Base-by-base conservation (phyloP, 2,113 vertebrate species). In the Corythornis vintsioides region DNA sequence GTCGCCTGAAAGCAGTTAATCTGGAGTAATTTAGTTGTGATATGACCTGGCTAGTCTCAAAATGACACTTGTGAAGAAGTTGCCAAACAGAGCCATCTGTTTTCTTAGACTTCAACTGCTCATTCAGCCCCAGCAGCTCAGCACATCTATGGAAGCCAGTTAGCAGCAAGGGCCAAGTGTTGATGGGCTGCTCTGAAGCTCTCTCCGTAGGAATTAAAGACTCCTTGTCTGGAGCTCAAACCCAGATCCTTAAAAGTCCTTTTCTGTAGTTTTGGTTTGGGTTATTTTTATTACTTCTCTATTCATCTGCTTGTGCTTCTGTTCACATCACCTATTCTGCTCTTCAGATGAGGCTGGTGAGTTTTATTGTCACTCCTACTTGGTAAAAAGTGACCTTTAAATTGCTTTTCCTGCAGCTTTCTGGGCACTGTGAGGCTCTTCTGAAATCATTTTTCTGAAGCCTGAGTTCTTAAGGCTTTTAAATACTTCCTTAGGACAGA, bases 51-150 rank as follows among this genome's bases (percentile, higher is more conserved):
- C 85, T 74, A 40, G 43, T 74, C 74, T 89, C 92, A 82, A 72
- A 82, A 43, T 17, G 61, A 75, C 66, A 75, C 92, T 94, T 92
- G 33, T 18, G 60, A 42, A 65, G 74, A 67, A 71, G 82, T 59
- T 89, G 89, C 93, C 83, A 88, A 87, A n/a, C 7, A 28, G 48
- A 87, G 81, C 92, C 88, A 72, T 91, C 71, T 95, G 90, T 71
- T 95, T 87, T 64, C 74, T 64, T 24, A 9, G 15, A 10, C 90
- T 89, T 55, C 71, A 33, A 79, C 75, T 95, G 92, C 78, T 84
- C 66, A 6, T n/a, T 77, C 66, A 71, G 89, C 87, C 78, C 85
- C 17, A 75, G n/a, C 47, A 50, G 53, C 86, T 93, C 79, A 12
- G 24, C 20, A 6, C 28, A 56, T 81, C 31, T 18, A 25, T 73